Percentiles rank a stretch among this genome's conserved stretches.
phyloP scores from a whole-genome alignment of 2,888 invertebrate species.

The Heliconius sara region DNA sequence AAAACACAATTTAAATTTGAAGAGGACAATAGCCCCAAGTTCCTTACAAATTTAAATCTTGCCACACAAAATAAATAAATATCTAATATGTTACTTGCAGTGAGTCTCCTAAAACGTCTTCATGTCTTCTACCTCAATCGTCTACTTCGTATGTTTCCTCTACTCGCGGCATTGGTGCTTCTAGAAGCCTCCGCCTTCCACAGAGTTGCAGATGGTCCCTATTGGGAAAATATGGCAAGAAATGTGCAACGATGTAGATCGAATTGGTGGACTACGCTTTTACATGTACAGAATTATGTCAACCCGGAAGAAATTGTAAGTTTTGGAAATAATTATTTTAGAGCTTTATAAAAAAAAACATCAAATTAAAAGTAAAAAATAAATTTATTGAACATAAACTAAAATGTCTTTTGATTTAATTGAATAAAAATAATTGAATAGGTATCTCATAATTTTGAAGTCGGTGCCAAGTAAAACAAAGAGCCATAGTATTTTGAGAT shows the following conservation, averaged over 20 bases:
- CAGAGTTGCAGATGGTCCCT: constrained; percentile 64
- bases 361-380: too few species aligned
- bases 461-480: too few species aligned
- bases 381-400: too few species aligned
- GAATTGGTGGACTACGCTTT: constrained; percentile 58
- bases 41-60: too few species aligned
- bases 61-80: neutral
- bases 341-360: too few species aligned
- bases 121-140: constrained; percentile 71
- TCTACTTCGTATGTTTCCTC: constrained; percentile 67
- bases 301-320: constrained; percentile 48
- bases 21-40: too few species aligned
- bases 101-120: constrained; percentile 60
- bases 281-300: constrained; percentile 56
- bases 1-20: too few species aligned
- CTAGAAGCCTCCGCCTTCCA: constrained; percentile 64
- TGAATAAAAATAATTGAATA: too few species aligned
- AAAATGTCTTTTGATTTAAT: too few species aligned
- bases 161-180: constrained; percentile 60
- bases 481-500: too few species aligned
- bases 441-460: too few species aligned
- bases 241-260: constrained; percentile 53
- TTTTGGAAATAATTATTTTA: neutral
- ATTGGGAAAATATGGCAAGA: constrained; percentile 54
- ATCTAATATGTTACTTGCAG: constrained; percentile 54